A percentile compares a stretch with the other conserved stretches of the same genome.
Evolutionary conservation across 2,797 vertebrate species (phyloP).

Genomic region (Lindbergichthys nudifrons): DNA sequence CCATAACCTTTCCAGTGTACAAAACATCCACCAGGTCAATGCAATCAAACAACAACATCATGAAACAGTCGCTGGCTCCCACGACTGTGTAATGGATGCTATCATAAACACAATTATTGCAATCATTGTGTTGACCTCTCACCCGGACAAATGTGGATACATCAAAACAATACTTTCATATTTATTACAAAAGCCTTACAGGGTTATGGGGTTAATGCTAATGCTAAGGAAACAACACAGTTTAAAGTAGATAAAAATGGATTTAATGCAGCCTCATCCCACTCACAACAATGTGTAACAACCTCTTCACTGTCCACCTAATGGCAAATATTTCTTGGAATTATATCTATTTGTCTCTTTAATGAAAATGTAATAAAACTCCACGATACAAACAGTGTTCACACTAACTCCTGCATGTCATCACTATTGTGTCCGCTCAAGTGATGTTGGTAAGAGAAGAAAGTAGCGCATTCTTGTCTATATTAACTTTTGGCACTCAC

Average conservation of each 20-base stretch:
- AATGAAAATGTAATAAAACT: neutral
- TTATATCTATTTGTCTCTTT: slow-evolving; percentile 1
- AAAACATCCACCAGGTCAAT: slow-evolving; percentile 36
- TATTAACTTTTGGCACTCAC: slow-evolving; percentile 2
- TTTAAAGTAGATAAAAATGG: slow-evolving; percentile 8
- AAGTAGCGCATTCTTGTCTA: slow-evolving; percentile 2
- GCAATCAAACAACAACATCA: slow-evolving; percentile 21
- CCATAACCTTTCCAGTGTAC: neutral
- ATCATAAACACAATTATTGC: slow-evolving; percentile 29
- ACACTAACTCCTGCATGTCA: neutral
- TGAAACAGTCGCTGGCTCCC: slow-evolving; percentile 12
- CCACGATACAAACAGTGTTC: neutral
- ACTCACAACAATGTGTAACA: slow-evolving; percentile 23
- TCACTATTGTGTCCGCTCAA: slow-evolving; percentile 1
- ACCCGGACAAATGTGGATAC: slow-evolving; percentile 29
- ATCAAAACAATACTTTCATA: slow-evolving; percentile 41
- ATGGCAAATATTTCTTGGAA: neutral
- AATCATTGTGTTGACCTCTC: slow-evolving; percentile 35
- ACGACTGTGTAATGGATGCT: slow-evolving; percentile 23
- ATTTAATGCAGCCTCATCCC: slow-evolving; percentile 6
- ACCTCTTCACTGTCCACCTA: slow-evolving; percentile 25
- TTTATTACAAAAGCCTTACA: slow-evolving; percentile 28
- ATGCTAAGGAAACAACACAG: slow-evolving; percentile 30
- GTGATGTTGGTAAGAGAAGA: neutral
- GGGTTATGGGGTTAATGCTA: slow-evolving; percentile 33